Evolutionary conservation across 2,113 vertebrate species (phyloP).

Genomic region (Epinephelus fuscoguttatus): DNA sequence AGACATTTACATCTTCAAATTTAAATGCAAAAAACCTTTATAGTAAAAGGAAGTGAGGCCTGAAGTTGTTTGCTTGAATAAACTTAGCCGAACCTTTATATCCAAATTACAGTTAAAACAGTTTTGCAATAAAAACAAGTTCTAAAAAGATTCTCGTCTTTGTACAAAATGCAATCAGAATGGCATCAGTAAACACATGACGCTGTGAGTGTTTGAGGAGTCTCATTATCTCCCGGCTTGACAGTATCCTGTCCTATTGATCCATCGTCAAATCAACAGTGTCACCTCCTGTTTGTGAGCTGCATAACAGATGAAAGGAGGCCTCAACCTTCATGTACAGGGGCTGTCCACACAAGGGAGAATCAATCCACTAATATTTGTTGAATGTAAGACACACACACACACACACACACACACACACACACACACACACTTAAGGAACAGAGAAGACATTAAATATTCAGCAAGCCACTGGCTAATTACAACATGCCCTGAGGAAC

Average conservation of each 20-base stretch:
- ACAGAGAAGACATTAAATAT: slow-evolving; percentile 26
- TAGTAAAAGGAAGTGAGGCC: not conserved
- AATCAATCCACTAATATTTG: slow-evolving; percentile 51
- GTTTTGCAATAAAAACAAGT: not conserved
- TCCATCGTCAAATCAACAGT: slow-evolving; percentile 39
- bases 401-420: slow-evolving; percentile 24
- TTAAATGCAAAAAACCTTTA: not conserved
- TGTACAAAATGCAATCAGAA: not conserved
- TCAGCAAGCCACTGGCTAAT: slow-evolving; percentile 34
- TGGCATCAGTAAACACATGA: slow-evolving; percentile 3
- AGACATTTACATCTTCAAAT: not conserved
- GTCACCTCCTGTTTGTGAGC: slow-evolving; percentile 43
- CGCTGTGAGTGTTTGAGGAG: not conserved
- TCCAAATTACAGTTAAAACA: not conserved
- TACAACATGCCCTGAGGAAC: slow-evolving; percentile 1
- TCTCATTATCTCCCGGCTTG: slow-evolving; percentile 26
- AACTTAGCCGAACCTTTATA: not conserved
- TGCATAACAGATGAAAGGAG: slow-evolving; percentile 12
- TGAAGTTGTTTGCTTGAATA: slow-evolving; percentile 2
- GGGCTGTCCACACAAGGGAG: slow-evolving; percentile 35
- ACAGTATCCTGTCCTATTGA: slow-evolving; percentile 42
- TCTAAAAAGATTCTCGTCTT: not conserved
- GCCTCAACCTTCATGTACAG: slow-evolving; percentile 25
- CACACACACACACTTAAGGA: slow-evolving; percentile 15
- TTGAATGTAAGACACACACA: slow-evolving; percentile 1